Evolutionary conservation across 2,888 invertebrate genomes (phyloP).

Genomic region (Limnephilus lunatus): DNA sequence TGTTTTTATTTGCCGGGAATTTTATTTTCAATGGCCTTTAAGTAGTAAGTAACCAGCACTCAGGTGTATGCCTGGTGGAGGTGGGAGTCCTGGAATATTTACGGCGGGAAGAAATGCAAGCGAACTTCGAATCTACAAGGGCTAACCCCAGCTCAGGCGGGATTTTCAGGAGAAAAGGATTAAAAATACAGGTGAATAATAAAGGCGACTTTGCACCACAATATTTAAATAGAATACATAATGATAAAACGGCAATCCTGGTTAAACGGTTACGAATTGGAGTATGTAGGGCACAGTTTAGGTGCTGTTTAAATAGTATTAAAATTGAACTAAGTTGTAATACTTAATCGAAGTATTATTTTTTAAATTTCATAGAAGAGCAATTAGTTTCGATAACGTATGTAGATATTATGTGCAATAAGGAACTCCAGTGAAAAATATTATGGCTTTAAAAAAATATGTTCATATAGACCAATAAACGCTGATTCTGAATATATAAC

Average conservation of each 20-base stretch:
- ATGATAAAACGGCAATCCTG: neutral
- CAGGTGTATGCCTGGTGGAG: neutral
- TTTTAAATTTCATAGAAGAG: no score
- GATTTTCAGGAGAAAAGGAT: neutral
- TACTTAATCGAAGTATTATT: no score
- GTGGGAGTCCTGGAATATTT: conserved; percentile 11
- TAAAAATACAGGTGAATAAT: neutral
- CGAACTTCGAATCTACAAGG: neutral
- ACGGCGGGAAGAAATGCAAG: conserved; percentile 25
- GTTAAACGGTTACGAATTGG: neutral
- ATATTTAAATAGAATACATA: no score
- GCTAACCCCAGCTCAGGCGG: neutral
- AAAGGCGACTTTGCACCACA: neutral
- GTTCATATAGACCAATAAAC: no score
- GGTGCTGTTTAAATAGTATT: no score
- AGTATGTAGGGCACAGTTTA: neutral
- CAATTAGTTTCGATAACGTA: no score
- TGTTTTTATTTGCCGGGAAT: conserved; percentile 30
- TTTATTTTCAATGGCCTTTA: conserved; percentile 31
- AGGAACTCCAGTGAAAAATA: no score
- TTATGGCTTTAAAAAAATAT: no score
- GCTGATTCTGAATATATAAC: no score
- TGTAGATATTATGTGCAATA: no score
- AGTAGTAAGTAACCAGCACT: conserved; percentile 17
- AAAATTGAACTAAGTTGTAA: no score